These are phyloP conservation scores for Apis dorsata DNA, from an alignment of 1,140 invertebrate genomes.

Conservation along the genomic window DNA sequence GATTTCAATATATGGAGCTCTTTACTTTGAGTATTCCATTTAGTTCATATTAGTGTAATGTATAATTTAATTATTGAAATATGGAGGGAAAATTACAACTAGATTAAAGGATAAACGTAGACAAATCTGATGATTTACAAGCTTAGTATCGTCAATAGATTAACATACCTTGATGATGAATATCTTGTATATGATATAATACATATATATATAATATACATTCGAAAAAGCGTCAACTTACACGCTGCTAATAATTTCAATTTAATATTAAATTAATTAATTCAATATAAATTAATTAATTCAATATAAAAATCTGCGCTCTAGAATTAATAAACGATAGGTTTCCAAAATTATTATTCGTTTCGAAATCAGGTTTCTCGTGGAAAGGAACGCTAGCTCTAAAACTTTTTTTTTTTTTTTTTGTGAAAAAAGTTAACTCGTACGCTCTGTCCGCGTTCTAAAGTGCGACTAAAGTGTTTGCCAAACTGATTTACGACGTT, in stretches of 20 bases:
- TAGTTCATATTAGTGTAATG: no score
- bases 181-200: neutral
- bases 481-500: slow-evolving; percentile 8
- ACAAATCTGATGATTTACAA: neutral
- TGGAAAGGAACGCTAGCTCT: neutral
- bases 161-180: neutral
- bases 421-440: neutral
- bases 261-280: no score
- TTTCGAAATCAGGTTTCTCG: no score
- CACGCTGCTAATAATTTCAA: no score
- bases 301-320: no score
- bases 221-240: no score
- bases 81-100: neutral
- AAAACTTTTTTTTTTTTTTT: neutral
- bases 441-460: neutral
- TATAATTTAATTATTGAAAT: neutral
- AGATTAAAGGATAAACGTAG: neutral
- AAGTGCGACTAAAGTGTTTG: neutral
- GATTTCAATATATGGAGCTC: no score
- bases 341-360: neutral
- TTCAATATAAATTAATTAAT: no score
- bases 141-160: neutral
- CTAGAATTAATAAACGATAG: no score
- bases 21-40: no score
- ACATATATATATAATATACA: no score